These are phyloP conservation scores for Euura lappo DNA, from an alignment of 1,140 invertebrate species.

Conservation along the genomic window DNA sequence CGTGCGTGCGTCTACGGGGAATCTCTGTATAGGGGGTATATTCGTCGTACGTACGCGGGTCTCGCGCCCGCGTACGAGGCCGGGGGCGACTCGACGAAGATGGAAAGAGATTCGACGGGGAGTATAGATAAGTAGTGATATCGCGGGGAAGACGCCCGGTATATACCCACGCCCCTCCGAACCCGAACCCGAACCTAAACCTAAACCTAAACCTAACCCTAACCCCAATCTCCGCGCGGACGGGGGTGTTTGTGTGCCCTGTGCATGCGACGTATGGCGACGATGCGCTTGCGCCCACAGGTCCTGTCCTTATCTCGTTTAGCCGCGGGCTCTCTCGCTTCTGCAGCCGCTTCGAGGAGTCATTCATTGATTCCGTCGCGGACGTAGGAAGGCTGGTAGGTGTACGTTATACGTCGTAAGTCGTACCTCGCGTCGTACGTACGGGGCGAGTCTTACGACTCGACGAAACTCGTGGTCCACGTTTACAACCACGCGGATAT, in stretches of 20 bases:
- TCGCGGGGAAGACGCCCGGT: constrained; percentile 11
- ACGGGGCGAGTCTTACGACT: too few relatives aligned
- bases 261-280: too few relatives aligned
- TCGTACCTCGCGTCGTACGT: too few relatives aligned
- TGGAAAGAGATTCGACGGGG: constrained; percentile 9
- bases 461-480: too few relatives aligned
- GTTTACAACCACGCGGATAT: too few relatives aligned
- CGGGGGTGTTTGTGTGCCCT: too few relatives aligned
- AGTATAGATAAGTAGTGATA: not conserved
- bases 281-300: too few relatives aligned
- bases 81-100: constrained; percentile 14
- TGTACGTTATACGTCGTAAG: too few relatives aligned
- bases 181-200: constrained; percentile 22
- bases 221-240: too few relatives aligned
- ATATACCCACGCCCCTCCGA: constrained; percentile 24
- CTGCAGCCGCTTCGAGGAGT: constrained; percentile 26
- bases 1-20: not conserved
- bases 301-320: too few relatives aligned
- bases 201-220: too few relatives aligned
- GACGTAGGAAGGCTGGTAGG: not conserved
- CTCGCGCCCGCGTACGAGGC: not conserved
- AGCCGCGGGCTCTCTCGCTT: constrained; percentile 11
- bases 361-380: constrained; percentile 23
- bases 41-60: constrained; percentile 1
- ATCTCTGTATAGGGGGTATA: not conserved